These are phyloP conservation scores for Phortica okadai DNA, from an alignment of 2,888 invertebrate species.

Conservation along the genomic window DNA sequence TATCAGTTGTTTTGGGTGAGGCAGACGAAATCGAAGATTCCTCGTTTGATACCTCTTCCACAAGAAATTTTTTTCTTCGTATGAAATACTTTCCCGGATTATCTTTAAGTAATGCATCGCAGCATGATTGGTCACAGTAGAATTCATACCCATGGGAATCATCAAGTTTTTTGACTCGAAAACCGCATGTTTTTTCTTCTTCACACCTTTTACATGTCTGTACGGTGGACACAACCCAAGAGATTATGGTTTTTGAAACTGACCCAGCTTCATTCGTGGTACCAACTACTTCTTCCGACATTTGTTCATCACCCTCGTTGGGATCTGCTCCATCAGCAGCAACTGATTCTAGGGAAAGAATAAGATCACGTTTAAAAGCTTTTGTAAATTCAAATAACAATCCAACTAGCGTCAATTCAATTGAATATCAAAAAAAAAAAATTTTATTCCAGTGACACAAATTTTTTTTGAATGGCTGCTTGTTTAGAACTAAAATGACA, in stretches of 20 bases:
- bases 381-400: no score
- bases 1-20: conserved; percentile 28
- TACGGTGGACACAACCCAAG: conserved; percentile 67
- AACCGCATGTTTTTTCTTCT: conserved; percentile 47
- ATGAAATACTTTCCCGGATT: conserved; percentile 79
- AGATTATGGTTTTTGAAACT: conserved; percentile 72
- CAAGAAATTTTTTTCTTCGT: conserved; percentile 78
- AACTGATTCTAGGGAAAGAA: conserved; percentile 70
- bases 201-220: conserved; percentile 70
- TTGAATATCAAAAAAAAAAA: no score
- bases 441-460: no score
- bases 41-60: conserved; percentile 75
- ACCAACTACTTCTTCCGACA: conserved; percentile 76
- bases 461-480: no score
- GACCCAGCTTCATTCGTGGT: conserved; percentile 69
- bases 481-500: no score
- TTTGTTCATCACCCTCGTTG: conserved; percentile 71
- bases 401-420: not conserved
- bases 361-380: no score
- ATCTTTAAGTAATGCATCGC: conserved; percentile 78
- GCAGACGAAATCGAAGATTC: not conserved
- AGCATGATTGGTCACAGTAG: conserved; percentile 78
- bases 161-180: conserved; percentile 5
- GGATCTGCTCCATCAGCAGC: conserved; percentile 56
- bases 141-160: conserved; percentile 76